A percentile compares a stretch with the other conserved stretches of the same genome.
Evolutionary conservation across 2,113 vertebrate genomes (phyloP).

Genomic region (Hydropotes inermis): DNA sequence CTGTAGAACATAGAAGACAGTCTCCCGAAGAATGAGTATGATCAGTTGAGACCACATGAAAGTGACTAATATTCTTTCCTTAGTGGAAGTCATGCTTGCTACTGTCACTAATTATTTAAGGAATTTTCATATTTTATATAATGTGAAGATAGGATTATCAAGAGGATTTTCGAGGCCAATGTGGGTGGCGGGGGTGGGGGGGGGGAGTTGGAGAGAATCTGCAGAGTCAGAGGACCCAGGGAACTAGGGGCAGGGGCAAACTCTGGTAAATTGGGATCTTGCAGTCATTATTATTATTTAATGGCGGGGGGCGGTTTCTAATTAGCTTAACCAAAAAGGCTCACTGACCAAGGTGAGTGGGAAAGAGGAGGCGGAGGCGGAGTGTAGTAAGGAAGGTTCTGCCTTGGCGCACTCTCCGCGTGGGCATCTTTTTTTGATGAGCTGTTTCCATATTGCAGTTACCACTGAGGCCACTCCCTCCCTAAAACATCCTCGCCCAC

Average conservation of each 20-base stretch:
- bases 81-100: not conserved
- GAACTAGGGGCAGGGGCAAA: not conserved
- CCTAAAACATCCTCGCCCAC: not conserved
- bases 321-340: not conserved
- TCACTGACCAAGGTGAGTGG: not conserved
- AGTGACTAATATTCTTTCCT: not conserved
- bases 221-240: not conserved
- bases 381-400: no score
- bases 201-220: not conserved
- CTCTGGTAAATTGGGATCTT: not conserved
- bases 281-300: not conserved
- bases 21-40: not conserved
- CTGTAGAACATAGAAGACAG: not conserved
- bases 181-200: not conserved
- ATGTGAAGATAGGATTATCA: not conserved
- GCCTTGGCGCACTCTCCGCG: rapidly evolving
- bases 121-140: not conserved
- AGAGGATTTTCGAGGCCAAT: not conserved
- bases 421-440: not conserved
- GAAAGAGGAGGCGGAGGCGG: no score
- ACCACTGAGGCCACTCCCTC: not conserved
- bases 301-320: not conserved
- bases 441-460: not conserved
- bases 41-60: not conserved
- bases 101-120: not conserved